Evolutionary conservation across 2,113 vertebrate genomes (phyloP).

Genomic region (Abramis brama): DNA sequence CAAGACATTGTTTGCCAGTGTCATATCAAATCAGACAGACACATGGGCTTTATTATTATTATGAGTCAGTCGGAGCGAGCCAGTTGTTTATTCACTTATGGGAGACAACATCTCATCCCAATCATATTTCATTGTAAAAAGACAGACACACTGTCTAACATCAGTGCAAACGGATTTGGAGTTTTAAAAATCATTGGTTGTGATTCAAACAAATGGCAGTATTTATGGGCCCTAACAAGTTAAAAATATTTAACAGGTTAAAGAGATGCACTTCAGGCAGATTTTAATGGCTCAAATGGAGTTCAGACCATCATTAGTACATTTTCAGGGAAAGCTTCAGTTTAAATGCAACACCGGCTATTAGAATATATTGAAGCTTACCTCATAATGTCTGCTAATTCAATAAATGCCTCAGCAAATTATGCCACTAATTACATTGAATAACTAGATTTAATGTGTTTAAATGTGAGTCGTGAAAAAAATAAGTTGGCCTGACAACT

Average conservation of each 20-base stretch:
- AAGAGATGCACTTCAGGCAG: background rate
- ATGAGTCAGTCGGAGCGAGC: conserved; percentile 26
- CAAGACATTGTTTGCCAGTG: background rate
- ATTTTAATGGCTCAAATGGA: conserved; percentile 10
- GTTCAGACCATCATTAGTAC: background rate
- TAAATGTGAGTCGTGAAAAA: background rate
- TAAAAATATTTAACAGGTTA: background rate
- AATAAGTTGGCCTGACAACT: background rate
- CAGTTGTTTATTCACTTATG: conserved; percentile 48
- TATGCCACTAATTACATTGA: background rate
- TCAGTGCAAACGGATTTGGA: conserved; percentile 6
- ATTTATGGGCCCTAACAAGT: conserved; percentile 9
- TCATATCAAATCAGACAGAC: conserved; percentile 24
- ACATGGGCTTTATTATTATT: conserved; percentile 56
- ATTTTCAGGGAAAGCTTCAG: background rate
- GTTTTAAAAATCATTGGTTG: background rate
- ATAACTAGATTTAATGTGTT: background rate
- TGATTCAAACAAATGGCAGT: background rate
- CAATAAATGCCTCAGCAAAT: background rate
- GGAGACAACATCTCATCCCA: conserved; percentile 13
- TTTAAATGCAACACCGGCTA: background rate
- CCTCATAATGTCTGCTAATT: background rate
- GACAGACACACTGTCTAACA: conserved; percentile 7
- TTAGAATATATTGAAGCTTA: background rate
- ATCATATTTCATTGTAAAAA: conserved; percentile 13